A percentile compares a stretch with the other conserved stretches of the same genome.
Conservation (phyloP, 2,888 invertebrate species). For the Herminia tarsipennalis region DNA sequence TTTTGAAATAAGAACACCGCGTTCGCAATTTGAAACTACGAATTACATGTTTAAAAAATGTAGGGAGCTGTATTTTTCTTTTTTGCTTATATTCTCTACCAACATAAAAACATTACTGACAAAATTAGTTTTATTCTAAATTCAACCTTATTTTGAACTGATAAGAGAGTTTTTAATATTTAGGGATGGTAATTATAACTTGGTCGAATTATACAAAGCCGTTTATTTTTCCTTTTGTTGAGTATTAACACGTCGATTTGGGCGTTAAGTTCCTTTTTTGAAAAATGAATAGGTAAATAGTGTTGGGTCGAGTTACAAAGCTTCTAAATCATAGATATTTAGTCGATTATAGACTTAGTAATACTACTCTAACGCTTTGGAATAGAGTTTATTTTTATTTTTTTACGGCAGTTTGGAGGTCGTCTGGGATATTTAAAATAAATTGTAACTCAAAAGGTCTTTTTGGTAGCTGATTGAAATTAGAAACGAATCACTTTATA, state of each 20-base stretch:
- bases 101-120: constrained; percentile 20
- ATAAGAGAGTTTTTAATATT: not conserved
- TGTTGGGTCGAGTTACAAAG: constrained; percentile 76
- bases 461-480: constrained; percentile 43
- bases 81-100: constrained; percentile 56
- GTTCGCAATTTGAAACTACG: constrained; percentile 84
- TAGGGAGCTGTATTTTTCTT: constrained; percentile 74
- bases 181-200: not conserved
- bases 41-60: constrained; percentile 82
- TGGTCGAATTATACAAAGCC: constrained; percentile 76
- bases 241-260: constrained; percentile 82
- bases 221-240: constrained; percentile 83
- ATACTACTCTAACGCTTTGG: constrained; percentile 32
- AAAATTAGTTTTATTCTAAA: not conserved
- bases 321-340: constrained; percentile 65
- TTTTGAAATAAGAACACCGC: constrained; percentile 85
- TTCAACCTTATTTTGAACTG: not conserved
- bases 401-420: constrained; percentile 3
- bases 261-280: constrained; percentile 84
- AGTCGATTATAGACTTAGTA: constrained; percentile 28
- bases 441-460: constrained; percentile 45
- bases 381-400: constrained; percentile 38
- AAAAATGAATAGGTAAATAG: constrained; percentile 85
- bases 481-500: constrained; percentile 48
- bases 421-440: constrained; percentile 27